Base-by-base conservation (phyloP, 1,140 invertebrate species). In the Cyclina sinensis region DNA sequence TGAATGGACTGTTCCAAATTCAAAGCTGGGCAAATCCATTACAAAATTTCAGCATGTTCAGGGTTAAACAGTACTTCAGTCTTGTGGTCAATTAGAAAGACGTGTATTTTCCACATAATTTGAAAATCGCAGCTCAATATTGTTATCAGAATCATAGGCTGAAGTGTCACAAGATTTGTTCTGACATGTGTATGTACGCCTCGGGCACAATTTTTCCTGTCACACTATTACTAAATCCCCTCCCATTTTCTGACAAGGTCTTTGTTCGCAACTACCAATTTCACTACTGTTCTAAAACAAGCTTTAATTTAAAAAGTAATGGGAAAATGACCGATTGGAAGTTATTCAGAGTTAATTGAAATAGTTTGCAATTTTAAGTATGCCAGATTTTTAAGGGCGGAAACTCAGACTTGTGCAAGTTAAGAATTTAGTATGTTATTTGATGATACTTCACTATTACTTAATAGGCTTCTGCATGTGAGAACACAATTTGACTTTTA, bases 401-500 rank as follows among this genome's bases (percentile, higher is more conserved):
- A 82, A 46, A 14, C 62, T 65, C 46, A 59, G 80, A 68, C 59
- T 82, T 48, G 21, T 43, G 59, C 32, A 37, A 27, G 43, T 43
- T 46, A 46, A 65, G 37, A 39, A 68, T 82, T 43, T 82, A 12
- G 39, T 68, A 27, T 39, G 43, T 65, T 68, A 65, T 68, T 82
- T 82, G 80, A 82, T 82, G 80, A 48, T 35, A 82, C 46, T 46
- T 82, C 43, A 68, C 35, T 82, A 82, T 82, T 65, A 68, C 37
- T 82, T 39, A 46, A 82, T 46, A 68, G 9, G 37, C 37, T 70
- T 18, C 1, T 37, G 14, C 39, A 16, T 37, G 11, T 70, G 65
- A 37, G 65, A 37, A 39, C 9, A 1, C 65, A 70, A 18, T 14
- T 7, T 7, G 43, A 43, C 14, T 43, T 43, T 4, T 43, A 4